Base-by-base conservation (phyloP, 2,888 invertebrate genomes). In the Hypsopygia costalis region DNA sequence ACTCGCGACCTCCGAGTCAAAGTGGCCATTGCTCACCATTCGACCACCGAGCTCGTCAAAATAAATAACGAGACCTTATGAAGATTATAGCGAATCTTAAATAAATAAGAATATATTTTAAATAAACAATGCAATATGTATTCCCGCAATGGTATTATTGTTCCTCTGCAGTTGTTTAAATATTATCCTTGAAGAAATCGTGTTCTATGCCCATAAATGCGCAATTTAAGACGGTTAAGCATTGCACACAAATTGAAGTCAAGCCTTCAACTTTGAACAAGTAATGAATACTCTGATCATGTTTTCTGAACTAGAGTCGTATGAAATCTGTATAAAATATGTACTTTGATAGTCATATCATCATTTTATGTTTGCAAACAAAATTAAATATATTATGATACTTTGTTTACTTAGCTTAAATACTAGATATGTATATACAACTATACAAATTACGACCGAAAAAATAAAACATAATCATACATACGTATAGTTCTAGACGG, bases 121-220 rank as follows among this genome's bases (percentile, higher is more conserved):
- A n/a, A n/a, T 28, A 6, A 21, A 21, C 21, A 21, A 6, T 21
- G 8, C 6, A 31, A 1, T 31, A 16, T 9, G 32, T 32, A 9
- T 34, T 35, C 21, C 16, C 16, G 25, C 25, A 25, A n/a, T 10
- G 20, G 36, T 48, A 49, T 44, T 51, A 50, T 37, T 45, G 40
- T 47, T 40, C 43, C 37, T 57, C 41, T 50, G 44, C 43, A 50
- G 49, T 51, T 50, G 52, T 53, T 54, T 51, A 53, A 57, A 63
- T 61, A 62, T 67, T 62, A 72, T 71, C 80, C 78, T 81, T 82
- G 78, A 74, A 73, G 51, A 64, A 70, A 66, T 80, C 76, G 78
- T 81, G 74, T 64, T 64, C 54, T 62, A 63, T 58, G 60, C 62
- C 61, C 58, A 63, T 67, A 71, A 77, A 76, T 68, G 65, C 60